phyloP scores from a whole-genome alignment of 2,113 vertebrate species.

The Sinocyclocheilus grahami region DNA sequence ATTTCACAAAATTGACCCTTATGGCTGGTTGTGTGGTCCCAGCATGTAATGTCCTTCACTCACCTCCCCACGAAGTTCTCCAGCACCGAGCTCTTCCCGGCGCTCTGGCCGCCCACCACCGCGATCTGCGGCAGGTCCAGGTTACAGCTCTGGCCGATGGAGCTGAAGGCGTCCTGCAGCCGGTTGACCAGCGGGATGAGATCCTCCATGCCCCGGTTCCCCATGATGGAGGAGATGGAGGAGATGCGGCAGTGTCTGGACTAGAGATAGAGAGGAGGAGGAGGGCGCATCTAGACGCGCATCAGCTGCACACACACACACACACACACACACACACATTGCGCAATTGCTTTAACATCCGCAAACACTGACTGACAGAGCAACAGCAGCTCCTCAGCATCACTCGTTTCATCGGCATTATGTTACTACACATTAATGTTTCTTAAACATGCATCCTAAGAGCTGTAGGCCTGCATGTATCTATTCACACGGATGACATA shows the following conservation, averaged over 20 bases:
- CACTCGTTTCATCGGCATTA: background rate
- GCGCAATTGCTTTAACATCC: conserved; percentile 69
- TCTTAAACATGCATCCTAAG: background rate
- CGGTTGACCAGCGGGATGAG: conserved; percentile 91
- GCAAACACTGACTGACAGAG: conserved; percentile 64
- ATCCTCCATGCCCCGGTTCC: conserved; percentile 89
- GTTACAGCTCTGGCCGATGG: conserved; percentile 87
- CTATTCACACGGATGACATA: background rate
- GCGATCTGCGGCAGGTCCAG: conserved; percentile 90
- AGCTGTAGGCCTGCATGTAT: background rate
- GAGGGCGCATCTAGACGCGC: conserved; percentile 10
- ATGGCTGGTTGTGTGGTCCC: too few species aligned
- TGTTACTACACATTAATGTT: background rate
- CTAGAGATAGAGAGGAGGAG: conserved; percentile 61
- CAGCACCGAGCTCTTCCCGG: conserved; percentile 89
- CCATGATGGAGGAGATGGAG: conserved; percentile 65
- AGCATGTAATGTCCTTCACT: background rate
- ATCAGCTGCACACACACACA: conserved; percentile 7
- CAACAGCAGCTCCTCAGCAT: conserved; percentile 32
- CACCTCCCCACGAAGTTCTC: conserved; percentile 91
- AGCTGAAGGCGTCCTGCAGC: conserved; percentile 92
- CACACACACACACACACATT: conserved; percentile 52
- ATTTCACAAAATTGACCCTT: too few species aligned
- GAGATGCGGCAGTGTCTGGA: conserved; percentile 38
- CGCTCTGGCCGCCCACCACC: conserved; percentile 89